phyloP scores from a whole-genome alignment of 2,888 invertebrate genomes.

The Micoletzkya japonica region DNA sequence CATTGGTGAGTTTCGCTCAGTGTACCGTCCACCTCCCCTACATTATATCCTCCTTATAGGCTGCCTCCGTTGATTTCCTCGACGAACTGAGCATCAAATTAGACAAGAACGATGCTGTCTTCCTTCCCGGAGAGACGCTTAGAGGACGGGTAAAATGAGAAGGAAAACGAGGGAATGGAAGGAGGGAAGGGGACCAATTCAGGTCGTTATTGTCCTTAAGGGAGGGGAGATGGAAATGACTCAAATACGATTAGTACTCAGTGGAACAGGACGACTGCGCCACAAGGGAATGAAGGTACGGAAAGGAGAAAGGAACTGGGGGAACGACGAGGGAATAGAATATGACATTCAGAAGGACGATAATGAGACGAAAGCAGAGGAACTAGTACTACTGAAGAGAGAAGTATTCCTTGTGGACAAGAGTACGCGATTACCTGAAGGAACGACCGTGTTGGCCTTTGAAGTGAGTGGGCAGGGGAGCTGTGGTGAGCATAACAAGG shows the following conservation, averaged over 20 bases:
- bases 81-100: constrained; percentile 23
- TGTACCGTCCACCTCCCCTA: too few relatives aligned
- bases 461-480: too few relatives aligned
- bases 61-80: background rate
- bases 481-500: too few relatives aligned
- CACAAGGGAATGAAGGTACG: background rate
- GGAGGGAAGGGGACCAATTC: background rate
- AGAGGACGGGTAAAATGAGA: constrained; percentile 2
- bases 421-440: constrained; percentile 1
- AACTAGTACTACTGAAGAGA: background rate
- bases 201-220: background rate
- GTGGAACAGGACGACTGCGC: background rate
- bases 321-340: background rate
- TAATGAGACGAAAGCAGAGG: background rate
- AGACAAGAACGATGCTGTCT: constrained; percentile 3
- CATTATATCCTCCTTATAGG: background rate
- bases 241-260: background rate
- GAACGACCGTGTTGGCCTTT: background rate
- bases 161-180: background rate
- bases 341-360: background rate
- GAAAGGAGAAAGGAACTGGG: background rate
- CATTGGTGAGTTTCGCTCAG: too few relatives aligned
- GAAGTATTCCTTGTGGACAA: constrained; percentile 4
- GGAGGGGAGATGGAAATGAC: background rate
- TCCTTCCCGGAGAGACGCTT: constrained; percentile 9